Evolutionary conservation across 2,797 vertebrate genomes (phyloP).

Genomic region (Macropus fuliginosus): DNA sequence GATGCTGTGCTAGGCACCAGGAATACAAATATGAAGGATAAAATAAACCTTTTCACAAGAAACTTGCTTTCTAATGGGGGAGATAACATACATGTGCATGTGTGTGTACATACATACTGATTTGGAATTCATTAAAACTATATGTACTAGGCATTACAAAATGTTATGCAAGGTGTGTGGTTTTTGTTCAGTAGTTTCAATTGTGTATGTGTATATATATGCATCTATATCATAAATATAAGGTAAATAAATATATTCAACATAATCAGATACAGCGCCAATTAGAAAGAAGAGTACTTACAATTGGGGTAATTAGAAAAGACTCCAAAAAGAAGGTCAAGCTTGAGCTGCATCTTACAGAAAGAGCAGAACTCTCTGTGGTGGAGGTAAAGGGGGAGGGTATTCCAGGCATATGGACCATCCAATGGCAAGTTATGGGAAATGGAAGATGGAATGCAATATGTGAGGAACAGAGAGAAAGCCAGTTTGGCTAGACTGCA

Average conservation of each 20-base stretch:
- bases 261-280: neutral
- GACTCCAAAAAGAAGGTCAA: neutral
- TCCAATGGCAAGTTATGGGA: neutral
- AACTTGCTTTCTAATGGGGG: neutral
- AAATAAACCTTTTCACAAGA: neutral
- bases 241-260: neutral
- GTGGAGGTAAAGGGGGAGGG: neutral
- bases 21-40: neutral
- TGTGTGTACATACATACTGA: neutral
- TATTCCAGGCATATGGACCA: no score
- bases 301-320: neutral
- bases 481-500: neutral
- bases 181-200: no score
- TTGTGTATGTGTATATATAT: neutral
- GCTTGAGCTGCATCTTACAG: neutral
- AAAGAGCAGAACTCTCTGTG: neutral
- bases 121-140: neutral
- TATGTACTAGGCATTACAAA: neutral
- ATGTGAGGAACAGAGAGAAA: neutral
- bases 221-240: neutral
- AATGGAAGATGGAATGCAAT: neutral
- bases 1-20: neutral
- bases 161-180: neutral
- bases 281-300: neutral
- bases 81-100: neutral